These are phyloP conservation scores for Aphis craccivora DNA, from an alignment of 1,140 invertebrate species.

Conservation along the genomic window DNA sequence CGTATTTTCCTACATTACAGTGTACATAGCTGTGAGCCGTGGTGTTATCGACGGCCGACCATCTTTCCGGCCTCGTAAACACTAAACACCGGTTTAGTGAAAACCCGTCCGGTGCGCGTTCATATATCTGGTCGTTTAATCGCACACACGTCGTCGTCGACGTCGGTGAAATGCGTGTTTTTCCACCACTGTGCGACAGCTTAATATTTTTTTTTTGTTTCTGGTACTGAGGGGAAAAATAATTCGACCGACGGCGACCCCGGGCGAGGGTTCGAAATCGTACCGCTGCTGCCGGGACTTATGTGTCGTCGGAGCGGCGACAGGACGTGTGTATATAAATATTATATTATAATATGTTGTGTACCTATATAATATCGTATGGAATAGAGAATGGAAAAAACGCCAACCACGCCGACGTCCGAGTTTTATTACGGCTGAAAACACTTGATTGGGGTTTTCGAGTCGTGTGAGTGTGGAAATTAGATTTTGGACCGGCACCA, in stretches of 20 bases:
- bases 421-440: neutral
- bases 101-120: slow-evolving; percentile 52
- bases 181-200: slow-evolving; percentile 18
- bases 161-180: neutral
- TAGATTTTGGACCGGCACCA: neutral
- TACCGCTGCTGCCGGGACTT: too few relatives aligned
- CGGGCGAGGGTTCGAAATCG: neutral
- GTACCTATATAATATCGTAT: neutral
- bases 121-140: slow-evolving; percentile 50
- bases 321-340: neutral
- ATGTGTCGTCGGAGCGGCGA: too few relatives aligned
- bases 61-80: slow-evolving; percentile 53
- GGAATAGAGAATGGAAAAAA: neutral
- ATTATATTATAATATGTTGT: neutral
- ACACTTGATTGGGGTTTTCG: neutral
- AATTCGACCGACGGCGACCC: neutral
- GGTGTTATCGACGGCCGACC: slow-evolving; percentile 31
- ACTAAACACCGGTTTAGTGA: slow-evolving; percentile 58
- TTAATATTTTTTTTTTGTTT: neutral
- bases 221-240: neutral
- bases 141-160: slow-evolving; percentile 44
- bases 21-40: neutral
- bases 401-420: neutral
- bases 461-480: neutral
- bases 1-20: neutral